A percentile compares a stretch with the other conserved stretches of the same genome.
These are phyloP conservation scores for Pteronura brasiliensis DNA, from an alignment of 2,113 vertebrate species.

Conservation along the genomic window DNA sequence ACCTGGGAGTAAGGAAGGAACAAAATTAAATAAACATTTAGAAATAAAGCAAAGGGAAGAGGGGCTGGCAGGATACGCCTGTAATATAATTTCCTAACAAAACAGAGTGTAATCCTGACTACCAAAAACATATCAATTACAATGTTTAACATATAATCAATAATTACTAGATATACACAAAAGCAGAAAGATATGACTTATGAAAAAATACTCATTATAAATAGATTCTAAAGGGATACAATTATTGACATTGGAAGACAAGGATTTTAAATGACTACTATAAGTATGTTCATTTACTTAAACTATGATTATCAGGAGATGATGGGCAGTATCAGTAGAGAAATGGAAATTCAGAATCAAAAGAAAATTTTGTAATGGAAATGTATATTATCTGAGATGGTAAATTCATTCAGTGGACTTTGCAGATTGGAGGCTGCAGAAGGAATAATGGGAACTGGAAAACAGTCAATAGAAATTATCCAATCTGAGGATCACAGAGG, in stretches of 20 bases:
- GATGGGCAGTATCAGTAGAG: neutral
- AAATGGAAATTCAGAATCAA: neutral
- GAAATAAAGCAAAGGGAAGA: neutral
- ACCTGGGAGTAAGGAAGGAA: neutral
- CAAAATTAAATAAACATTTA: neutral
- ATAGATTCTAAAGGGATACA: neutral
- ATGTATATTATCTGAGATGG: neutral
- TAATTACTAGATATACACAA: neutral
- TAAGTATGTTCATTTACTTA: neutral
- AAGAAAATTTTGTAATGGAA: neutral
- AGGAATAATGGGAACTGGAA: neutral
- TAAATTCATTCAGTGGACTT: neutral
- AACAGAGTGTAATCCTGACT: neutral
- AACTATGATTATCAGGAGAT: neutral
- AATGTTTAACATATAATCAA: neutral
- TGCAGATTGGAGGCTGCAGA: neutral
- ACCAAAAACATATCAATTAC: neutral
- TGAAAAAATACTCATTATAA: neutral
- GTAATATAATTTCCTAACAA: neutral
- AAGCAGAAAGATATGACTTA: neutral
- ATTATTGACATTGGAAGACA: neutral
- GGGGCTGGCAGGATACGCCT: neutral
- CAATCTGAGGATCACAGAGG: neutral
- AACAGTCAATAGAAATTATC: neutral
- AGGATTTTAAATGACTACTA: neutral